Conservation (phyloP, 2,888 invertebrate genomes). For the Euclidia mi region DNA sequence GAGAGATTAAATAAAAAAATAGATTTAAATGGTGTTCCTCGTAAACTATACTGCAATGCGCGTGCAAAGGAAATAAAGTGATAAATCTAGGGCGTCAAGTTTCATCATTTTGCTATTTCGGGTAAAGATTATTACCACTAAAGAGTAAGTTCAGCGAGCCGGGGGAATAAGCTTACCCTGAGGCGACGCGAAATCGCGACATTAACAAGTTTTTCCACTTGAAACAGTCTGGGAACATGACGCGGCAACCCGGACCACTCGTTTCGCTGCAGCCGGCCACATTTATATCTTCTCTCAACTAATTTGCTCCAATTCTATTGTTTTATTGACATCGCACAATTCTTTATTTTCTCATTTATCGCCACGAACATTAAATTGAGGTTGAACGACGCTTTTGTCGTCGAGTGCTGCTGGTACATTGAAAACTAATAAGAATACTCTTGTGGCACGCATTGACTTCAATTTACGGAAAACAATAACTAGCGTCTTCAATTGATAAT, state of each 20-base stretch:
- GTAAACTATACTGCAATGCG: too few relatives aligned
- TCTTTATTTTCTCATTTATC: too few relatives aligned
- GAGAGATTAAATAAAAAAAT: too few relatives aligned
- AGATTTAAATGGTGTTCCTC: too few relatives aligned
- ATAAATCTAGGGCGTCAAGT: conserved; percentile 50
- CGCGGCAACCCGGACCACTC: conserved; percentile 28
- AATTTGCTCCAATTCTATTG: conserved; percentile 31
- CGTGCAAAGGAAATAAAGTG: conserved; percentile 10
- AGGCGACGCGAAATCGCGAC: conserved; percentile 36
- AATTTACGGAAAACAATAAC: too few relatives aligned
- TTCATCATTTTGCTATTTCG: conserved; percentile 41
- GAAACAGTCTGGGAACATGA: conserved; percentile 38
- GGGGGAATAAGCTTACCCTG: conserved; percentile 26
- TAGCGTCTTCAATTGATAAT: too few relatives aligned
- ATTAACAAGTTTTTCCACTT: conserved; percentile 51
- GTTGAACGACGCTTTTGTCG: not conserved
- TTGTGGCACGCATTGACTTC: too few relatives aligned
- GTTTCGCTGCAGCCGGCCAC: conserved; percentile 28
- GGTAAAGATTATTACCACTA: conserved; percentile 37
- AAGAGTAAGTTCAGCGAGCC: conserved; percentile 19
- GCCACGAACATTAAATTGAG: conserved; percentile 25
- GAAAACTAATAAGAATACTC: too few relatives aligned
- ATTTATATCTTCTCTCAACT: conserved; percentile 35
- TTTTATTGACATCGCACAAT: too few relatives aligned
- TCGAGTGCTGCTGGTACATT: too few relatives aligned